Evolutionary conservation across 2,888 invertebrate species (phyloP).

Genomic region (Ferdinandea cuprea): DNA sequence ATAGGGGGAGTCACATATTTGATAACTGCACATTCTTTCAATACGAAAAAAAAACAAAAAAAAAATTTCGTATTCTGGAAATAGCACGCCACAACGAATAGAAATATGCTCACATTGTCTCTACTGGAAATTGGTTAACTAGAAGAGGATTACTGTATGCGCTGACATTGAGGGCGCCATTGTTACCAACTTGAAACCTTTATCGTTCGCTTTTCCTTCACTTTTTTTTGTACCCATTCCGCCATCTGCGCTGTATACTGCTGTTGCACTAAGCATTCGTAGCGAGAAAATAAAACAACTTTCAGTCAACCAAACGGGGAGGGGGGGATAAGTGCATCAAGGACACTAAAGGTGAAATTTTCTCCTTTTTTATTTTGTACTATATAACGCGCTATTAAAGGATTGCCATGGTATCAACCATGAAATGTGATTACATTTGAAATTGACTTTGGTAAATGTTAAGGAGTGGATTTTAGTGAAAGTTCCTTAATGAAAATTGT

Average conservation of each 20-base stretch:
- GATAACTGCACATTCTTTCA: constrained; percentile 16
- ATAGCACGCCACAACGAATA: constrained; percentile 16
- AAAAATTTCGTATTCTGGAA: constrained; percentile 22
- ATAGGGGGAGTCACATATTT: background rate
- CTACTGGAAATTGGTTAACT: constrained; percentile 52
- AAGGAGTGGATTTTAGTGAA: constrained; percentile 50
- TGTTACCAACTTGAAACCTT: constrained; percentile 28
- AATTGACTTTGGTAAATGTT: constrained; percentile 52
- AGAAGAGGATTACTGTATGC: constrained; percentile 41
- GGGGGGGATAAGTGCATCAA: constrained; percentile 50
- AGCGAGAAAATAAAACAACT: constrained; percentile 12
- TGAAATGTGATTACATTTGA: constrained; percentile 56
- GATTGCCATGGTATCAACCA: constrained; percentile 31
- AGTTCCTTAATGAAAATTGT: constrained; percentile 59
- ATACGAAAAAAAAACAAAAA: no score
- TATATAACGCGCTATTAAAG: constrained; percentile 4
- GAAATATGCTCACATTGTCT: constrained; percentile 42
- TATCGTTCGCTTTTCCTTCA: background rate
- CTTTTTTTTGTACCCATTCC: constrained; percentile 11
- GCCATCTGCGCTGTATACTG: constrained; percentile 4
- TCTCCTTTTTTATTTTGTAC: background rate
- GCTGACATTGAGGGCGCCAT: constrained; percentile 21
- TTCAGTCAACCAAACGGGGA: background rate
- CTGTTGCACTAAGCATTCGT: constrained; percentile 12
- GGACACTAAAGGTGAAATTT: constrained; percentile 62